These are phyloP conservation scores for Drosophila biarmipes DNA, from an alignment of 1,140 invertebrate species.

Conservation along the genomic window DNA sequence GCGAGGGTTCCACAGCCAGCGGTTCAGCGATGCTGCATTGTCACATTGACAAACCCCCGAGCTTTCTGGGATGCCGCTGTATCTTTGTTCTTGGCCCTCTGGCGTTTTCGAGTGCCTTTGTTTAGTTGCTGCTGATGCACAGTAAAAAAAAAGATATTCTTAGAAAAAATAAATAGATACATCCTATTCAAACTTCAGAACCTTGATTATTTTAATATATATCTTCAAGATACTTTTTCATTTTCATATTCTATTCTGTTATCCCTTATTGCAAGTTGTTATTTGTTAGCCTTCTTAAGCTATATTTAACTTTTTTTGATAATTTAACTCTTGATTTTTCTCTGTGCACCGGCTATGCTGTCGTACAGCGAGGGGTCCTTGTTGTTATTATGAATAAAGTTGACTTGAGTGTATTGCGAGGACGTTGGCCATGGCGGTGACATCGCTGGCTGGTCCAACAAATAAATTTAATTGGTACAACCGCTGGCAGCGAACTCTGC, in stretches of 20 bases:
- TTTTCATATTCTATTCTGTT: no score
- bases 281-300: not conserved
- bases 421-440: conserved; percentile 45
- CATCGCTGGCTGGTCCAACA: conserved; percentile 53
- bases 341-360: conserved; percentile 10
- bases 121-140: conserved; percentile 45
- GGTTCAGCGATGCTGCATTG: conserved; percentile 57
- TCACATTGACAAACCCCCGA: conserved; percentile 65
- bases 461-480: conserved; percentile 75
- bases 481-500: conserved; percentile 17
- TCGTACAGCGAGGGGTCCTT: conserved; percentile 26
- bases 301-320: not conserved
- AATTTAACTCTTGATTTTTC: no score
- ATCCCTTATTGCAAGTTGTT: not conserved
- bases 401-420: conserved; percentile 64
- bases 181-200: no score
- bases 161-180: not conserved
- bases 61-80: conserved; percentile 34
- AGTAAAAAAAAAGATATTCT: not conserved
- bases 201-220: no score
- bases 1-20: conserved; percentile 13
- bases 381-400: conserved; percentile 69
- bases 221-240: no score
- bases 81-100: conserved; percentile 53
- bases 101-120: conserved; percentile 67